Conservation (phyloP, 35 echinoderm and acorn worm species). For the Holothuria glaberrima region DNA sequence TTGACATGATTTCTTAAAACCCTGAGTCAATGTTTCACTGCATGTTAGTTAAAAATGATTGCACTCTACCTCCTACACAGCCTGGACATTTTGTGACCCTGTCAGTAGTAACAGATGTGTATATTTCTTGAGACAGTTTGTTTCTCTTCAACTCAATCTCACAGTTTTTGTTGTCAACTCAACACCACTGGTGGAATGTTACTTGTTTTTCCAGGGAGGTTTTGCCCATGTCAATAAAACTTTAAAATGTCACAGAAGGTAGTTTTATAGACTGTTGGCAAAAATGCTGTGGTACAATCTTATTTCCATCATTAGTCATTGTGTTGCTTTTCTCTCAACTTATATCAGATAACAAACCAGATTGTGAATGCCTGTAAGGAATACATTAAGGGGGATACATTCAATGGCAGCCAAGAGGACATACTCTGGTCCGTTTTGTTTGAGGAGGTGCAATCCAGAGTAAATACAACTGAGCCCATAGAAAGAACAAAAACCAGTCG, state of each 20-base stretch:
- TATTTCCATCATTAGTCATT: too few relatives aligned
- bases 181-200: too few relatives aligned
- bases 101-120: too few relatives aligned
- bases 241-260: too few relatives aligned
- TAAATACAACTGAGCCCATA: constrained; percentile 67
- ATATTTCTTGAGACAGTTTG: background rate
- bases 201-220: too few relatives aligned
- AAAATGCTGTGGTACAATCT: too few relatives aligned
- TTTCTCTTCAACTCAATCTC: background rate
- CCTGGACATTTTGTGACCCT: background rate
- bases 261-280: too few relatives aligned
- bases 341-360: constrained; percentile 90
- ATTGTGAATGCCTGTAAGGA: constrained; percentile 97
- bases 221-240: too few relatives aligned
- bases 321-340: background rate
- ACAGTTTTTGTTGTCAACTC: background rate
- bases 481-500: constrained; percentile 40
- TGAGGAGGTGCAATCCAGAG: constrained; percentile 73
- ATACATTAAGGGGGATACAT: constrained; percentile 82
- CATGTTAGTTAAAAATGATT: too few relatives aligned
- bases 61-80: too few relatives aligned
- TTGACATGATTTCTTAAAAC: too few relatives aligned
- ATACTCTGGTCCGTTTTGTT: constrained; percentile 90
- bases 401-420: constrained; percentile 66
- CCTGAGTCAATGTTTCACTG: too few relatives aligned